These are phyloP conservation scores for Theropithecus gelada DNA, from an alignment of 2,113 vertebrate genomes.

Conservation along the genomic window DNA sequence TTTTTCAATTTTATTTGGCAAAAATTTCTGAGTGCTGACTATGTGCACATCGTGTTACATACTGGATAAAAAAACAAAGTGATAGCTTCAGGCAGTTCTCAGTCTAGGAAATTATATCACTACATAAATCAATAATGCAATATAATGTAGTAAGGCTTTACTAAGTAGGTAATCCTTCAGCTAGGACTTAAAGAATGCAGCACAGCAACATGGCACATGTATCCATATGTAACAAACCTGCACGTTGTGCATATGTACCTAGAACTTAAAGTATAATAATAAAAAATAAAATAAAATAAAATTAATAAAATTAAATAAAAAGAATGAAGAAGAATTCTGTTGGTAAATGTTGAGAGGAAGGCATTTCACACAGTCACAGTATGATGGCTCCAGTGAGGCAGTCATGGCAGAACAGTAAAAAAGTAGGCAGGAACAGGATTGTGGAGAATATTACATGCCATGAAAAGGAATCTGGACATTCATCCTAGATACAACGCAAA, in stretches of 20 bases:
- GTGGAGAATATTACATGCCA: not conserved
- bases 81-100: not conserved
- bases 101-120: not conserved
- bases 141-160: not conserved
- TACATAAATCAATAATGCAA: not conserved
- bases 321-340: not conserved
- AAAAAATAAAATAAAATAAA: too few relatives aligned
- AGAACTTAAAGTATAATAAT: too few relatives aligned
- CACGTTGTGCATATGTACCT: too few relatives aligned
- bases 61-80: not conserved
- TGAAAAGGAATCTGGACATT: not conserved
- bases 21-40: not conserved
- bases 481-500: not conserved
- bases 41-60: not conserved
- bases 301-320: too few relatives aligned
- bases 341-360: not conserved
- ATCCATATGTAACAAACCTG: too few relatives aligned
- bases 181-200: not conserved
- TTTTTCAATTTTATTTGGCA: not conserved
- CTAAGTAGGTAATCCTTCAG: not conserved
- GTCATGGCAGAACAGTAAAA: not conserved
- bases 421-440: not conserved
- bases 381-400: not conserved
- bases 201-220: too few relatives aligned
- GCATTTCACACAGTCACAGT: not conserved